phyloP scores from a whole-genome alignment of 2,797 vertebrate genomes.

The Microctenopoma lineatum region DNA sequence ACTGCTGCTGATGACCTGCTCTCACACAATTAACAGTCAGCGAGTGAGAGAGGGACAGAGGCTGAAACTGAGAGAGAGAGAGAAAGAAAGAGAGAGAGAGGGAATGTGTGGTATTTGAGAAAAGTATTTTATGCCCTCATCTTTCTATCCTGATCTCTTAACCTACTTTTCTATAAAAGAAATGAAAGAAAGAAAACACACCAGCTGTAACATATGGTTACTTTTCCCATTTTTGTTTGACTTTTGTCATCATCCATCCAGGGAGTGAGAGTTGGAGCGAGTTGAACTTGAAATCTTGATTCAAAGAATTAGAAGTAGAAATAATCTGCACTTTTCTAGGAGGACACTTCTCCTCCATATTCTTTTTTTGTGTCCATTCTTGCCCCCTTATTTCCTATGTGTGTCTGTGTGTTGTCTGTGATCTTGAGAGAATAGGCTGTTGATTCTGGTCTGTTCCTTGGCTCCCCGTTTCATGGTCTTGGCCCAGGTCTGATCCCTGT shows the following conservation, averaged over 20 bases:
- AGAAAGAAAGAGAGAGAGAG: conserved; percentile 48
- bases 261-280: conserved; percentile 20
- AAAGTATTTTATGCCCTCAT: conserved; percentile 54
- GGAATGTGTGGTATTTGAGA: conserved; percentile 58
- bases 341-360: conserved; percentile 24
- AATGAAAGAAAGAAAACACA: neutral
- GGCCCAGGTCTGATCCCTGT: conserved; percentile 76
- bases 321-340: conserved; percentile 20
- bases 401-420: conserved; percentile 40
- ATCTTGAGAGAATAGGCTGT: conserved; percentile 82
- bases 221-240: conserved; percentile 46
- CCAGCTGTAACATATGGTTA: conserved; percentile 50
- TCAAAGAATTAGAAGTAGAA: conserved; percentile 23
- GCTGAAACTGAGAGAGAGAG: conserved; percentile 42
- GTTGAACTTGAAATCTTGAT: conserved; percentile 1
- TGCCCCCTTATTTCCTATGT: conserved; percentile 24
- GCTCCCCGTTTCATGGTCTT: conserved; percentile 77
- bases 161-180: conserved; percentile 27
- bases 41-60: conserved; percentile 52
- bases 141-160: conserved; percentile 59
- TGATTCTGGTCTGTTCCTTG: conserved; percentile 82
- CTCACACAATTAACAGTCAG: conserved; percentile 77
- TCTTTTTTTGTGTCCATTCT: conserved; percentile 40
- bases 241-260: conserved; percentile 43
- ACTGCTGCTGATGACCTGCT: conserved; percentile 80